These are phyloP conservation scores for Tadarida brasiliensis DNA, from an alignment of 2,797 vertebrate species.

Conservation along the genomic window DNA sequence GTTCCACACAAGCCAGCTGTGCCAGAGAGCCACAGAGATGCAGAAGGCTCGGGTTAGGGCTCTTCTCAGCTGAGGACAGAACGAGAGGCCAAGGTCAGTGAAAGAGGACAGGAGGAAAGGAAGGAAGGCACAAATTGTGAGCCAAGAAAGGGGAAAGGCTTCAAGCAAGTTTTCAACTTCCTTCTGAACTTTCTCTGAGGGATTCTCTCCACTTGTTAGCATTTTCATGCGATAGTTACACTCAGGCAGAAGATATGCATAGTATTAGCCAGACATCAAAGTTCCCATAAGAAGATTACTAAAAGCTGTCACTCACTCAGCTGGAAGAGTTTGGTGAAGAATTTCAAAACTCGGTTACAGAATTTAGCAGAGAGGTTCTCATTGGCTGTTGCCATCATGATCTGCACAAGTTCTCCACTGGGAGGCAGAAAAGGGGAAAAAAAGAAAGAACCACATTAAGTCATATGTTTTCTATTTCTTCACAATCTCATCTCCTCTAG, in stretches of 20 bases:
- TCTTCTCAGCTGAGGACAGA: slow-evolving; percentile 95
- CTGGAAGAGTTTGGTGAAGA: slow-evolving; percentile 99
- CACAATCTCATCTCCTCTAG: slow-evolving; percentile 11
- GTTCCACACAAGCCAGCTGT: slow-evolving; percentile 97
- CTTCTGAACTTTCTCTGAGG: slow-evolving; percentile 67
- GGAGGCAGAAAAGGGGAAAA: neutral
- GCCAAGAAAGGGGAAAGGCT: neutral
- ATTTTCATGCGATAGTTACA: slow-evolving; percentile 3
- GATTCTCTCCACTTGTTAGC: slow-evolving; percentile 76
- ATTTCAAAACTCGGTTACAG: slow-evolving; percentile 98
- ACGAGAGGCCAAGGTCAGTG: neutral
- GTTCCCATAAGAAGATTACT: slow-evolving; percentile 73
- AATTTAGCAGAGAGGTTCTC: slow-evolving; percentile 98
- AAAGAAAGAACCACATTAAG: slow-evolving; percentile 69
- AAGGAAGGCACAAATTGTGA: neutral
- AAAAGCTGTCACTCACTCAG: slow-evolving; percentile 93
- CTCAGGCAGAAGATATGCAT: slow-evolving; percentile 21
- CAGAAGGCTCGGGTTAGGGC: slow-evolving; percentile 96
- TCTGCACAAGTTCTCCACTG: slow-evolving; percentile 98
- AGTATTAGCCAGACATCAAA: slow-evolving; percentile 67
- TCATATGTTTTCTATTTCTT: neutral
- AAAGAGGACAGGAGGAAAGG: neutral
- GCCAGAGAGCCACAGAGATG: slow-evolving; percentile 97
- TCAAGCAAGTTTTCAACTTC: slow-evolving; percentile 50
- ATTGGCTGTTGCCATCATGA: slow-evolving; percentile 99